A percentile compares a stretch with the other conserved stretches of the same genome.
Conservation (phyloP, 2,113 vertebrate species). For the Triplophysa dalaica region DNA sequence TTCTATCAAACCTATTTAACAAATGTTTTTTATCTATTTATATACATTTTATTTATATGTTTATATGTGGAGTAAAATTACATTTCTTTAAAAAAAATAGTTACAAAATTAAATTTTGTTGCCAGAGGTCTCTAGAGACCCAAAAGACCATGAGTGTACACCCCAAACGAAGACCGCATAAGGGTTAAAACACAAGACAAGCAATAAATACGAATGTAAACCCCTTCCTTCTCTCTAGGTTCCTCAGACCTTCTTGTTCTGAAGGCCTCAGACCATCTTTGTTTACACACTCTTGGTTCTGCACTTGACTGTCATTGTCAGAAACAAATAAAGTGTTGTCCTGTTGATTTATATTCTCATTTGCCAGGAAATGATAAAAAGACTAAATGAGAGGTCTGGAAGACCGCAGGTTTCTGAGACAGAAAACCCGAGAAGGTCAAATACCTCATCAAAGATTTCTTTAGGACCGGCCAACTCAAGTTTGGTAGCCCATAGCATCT, state of each 20-base stretch:
- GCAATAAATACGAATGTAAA: no score
- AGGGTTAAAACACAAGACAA: no score
- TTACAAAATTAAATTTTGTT: no score
- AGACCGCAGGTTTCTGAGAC: constrained; percentile 61
- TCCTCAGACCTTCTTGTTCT: neutral
- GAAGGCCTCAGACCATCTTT: neutral
- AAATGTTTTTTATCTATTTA: no score
- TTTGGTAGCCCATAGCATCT: constrained; percentile 55
- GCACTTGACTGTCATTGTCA: constrained; percentile 54
- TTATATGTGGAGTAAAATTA: no score
- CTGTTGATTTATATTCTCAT: constrained; percentile 61
- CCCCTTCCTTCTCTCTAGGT: no score
- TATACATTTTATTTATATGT: no score
- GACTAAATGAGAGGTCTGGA: constrained; percentile 62
- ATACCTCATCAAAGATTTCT: constrained; percentile 60
- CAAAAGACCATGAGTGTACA: no score
- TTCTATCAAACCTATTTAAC: no score
- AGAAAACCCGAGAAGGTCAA: constrained; percentile 68
- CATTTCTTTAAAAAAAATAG: no score
- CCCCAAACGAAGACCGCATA: no score
- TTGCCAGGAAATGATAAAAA: constrained; percentile 53
- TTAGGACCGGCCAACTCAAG: constrained; percentile 54
- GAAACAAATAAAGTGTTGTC: constrained; percentile 65
- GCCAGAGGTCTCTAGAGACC: no score
- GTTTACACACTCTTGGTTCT: neutral